Evolutionary conservation across 37 sponge, comb jelly and placozoan genomes (phyloP), one percentile per base, ranked within the genome.

Genomic region (Chondrosia reniformis): DNA sequence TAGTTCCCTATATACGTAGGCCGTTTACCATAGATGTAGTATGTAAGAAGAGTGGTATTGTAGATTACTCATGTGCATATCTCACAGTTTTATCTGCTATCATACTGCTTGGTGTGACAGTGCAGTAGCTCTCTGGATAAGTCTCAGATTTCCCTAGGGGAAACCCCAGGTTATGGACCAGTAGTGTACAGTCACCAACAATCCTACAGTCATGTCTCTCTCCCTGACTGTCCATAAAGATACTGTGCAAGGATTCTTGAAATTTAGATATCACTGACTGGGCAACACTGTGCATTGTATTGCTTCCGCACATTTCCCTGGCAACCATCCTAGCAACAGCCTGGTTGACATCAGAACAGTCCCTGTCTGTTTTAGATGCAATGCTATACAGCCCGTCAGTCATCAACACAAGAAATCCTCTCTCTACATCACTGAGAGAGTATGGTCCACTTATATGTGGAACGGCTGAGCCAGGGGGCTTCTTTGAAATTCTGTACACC

Each of bases 311-410:
- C 74, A 91, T 76, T 55, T 87, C 79, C 19, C 78, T 39, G 1
- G 76, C 74, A 2, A 87, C 80, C 37, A 91, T 77, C 17, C 81
- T 63, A 2, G 76, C 81, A 0, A 91, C 3, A 44, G 56, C 79
- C 37, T 64, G 38, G 76, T 85, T 85, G 41, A 80, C 84, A 7
- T 67, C 72, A 33, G 41, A 57, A 1, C 69, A 78, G 2, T 66
- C 31, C 33, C 63, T 33, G 1, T 22, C 57, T 25, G 65, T 7
- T 55, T 7, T 30, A 67, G 45, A 46, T 81, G 84, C 0, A 84
- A 81, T 22, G 81, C 79, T 39, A 72, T 88, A 91, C 27, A 94
- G 80, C n/a, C 95, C 95, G 46, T 84, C 86, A 0, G 95, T 88
- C 95, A 94, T 91, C 17, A 94, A 75, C 8, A 91, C 19, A 0